phyloP scores from a whole-genome alignment of 2,797 vertebrate genomes.

The Hydrophis major region DNA sequence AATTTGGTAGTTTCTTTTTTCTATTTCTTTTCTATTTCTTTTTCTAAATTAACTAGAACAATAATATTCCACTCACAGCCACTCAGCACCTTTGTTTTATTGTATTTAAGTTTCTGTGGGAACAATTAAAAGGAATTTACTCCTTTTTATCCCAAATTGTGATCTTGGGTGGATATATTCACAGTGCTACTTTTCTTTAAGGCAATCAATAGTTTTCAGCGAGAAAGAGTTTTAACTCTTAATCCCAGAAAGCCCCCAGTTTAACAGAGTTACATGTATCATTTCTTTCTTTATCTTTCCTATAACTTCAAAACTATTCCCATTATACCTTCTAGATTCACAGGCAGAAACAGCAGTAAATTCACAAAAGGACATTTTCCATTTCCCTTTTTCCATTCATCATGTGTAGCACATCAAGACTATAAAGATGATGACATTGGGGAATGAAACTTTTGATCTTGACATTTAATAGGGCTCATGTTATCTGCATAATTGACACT shows the following conservation, averaged over 20 bases:
- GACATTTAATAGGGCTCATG: background rate
- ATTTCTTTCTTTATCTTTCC: background rate
- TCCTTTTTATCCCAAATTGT: background rate
- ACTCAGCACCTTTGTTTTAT: background rate
- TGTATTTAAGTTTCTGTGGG: background rate
- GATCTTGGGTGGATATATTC: background rate
- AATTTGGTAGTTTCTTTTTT: background rate
- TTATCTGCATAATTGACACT: background rate
- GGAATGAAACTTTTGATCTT: background rate
- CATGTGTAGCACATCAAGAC: background rate
- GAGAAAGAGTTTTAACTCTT: background rate
- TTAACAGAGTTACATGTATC: background rate
- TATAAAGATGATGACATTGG: background rate
- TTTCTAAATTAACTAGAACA: background rate
- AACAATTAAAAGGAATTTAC: background rate
- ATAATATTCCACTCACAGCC: background rate
- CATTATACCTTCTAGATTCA: background rate
- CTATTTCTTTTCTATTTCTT: background rate
- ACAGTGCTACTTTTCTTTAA: background rate
- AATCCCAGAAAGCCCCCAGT: background rate
- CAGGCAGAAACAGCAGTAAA: background rate
- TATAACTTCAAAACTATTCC: background rate
- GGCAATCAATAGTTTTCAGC: background rate
- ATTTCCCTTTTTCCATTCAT: background rate
- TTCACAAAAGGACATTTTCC: background rate